These are phyloP conservation scores for Diaperis boleti DNA, from an alignment of 2,888 invertebrate species.

Conservation along the genomic window DNA sequence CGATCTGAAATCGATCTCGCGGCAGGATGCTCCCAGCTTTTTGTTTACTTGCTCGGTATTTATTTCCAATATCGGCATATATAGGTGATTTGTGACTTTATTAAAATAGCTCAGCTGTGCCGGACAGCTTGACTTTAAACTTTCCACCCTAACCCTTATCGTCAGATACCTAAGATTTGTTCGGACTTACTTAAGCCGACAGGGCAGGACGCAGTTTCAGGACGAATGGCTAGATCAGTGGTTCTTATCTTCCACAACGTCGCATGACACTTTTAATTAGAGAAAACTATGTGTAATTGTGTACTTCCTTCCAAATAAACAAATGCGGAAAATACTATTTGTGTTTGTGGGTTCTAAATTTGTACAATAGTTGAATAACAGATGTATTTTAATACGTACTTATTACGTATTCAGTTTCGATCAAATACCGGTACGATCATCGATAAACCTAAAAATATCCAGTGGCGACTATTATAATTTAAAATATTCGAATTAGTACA, in stretches of 20 bases:
- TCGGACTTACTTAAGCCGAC: constrained; percentile 24
- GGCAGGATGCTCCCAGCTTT: constrained; percentile 44
- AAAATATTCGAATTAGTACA: constrained; percentile 47
- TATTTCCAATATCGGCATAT: constrained; percentile 46
- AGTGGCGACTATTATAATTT: too few species aligned
- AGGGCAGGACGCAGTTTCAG: constrained; percentile 21
- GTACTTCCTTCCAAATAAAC: too few species aligned
- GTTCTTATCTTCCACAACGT: constrained; percentile 31
- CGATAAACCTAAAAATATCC: too few species aligned
- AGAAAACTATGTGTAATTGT: too few species aligned
- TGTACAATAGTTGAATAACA: too few species aligned
- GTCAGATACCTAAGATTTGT: constrained; percentile 31
- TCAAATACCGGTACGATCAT: too few species aligned
- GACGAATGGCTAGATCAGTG: constrained; percentile 22
- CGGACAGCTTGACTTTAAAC: constrained; percentile 48
- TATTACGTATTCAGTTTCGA: too few species aligned
- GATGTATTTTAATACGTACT: too few species aligned
- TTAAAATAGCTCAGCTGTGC: constrained; percentile 46
- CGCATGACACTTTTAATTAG: too few species aligned
- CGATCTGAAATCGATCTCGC: constrained; percentile 45
- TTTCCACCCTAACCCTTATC: constrained; percentile 34
- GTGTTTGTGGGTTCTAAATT: too few species aligned
- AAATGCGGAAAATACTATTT: too few species aligned
- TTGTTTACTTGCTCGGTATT: constrained; percentile 45
- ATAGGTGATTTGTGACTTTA: constrained; percentile 49